Evolutionary conservation across 2,888 invertebrate genomes (phyloP).

Genomic region (Macropis europaea): DNA sequence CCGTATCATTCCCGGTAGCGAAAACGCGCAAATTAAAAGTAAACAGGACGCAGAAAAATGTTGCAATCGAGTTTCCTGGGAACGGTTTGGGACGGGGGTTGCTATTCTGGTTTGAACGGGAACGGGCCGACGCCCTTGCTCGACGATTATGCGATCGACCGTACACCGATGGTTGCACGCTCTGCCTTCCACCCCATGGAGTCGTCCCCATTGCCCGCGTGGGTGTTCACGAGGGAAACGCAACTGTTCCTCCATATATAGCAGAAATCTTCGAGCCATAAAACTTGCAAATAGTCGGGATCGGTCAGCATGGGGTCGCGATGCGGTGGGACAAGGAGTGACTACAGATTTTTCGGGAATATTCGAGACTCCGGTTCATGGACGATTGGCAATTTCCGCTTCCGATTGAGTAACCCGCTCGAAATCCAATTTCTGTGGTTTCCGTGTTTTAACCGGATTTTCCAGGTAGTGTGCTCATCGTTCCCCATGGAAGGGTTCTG

Average conservation of each 20-base stretch:
- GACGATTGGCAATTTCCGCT: conserved; percentile 61
- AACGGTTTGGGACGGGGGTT: conserved; percentile 12
- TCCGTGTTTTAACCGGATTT: conserved; percentile 17
- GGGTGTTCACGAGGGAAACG: conserved; percentile 26
- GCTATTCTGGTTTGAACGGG: conserved; percentile 18
- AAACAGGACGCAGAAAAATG: no score
- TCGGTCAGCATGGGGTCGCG: no score
- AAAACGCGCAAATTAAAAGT: no score
- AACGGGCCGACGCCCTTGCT: conserved; percentile 56
- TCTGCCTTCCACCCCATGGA: conserved; percentile 26
- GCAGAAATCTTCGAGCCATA: neutral
- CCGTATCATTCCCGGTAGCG: no score
- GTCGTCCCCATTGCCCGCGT: conserved; percentile 23
- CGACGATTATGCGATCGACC: conserved; percentile 52
- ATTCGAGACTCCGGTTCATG: conserved; percentile 35
- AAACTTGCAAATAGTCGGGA: neutral
- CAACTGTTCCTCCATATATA: neutral
- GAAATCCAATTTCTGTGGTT: conserved; percentile 37
- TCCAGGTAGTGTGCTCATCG: neutral
- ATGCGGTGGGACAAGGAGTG: neutral
- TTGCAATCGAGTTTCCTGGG: no score
- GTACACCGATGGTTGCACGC: conserved; percentile 40
- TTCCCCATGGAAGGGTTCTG: neutral
- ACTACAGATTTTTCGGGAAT: neutral
- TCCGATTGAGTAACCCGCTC: conserved; percentile 41